phyloP scores from a whole-genome alignment of 2,113 vertebrate genomes.

The Plotosus lineatus region DNA sequence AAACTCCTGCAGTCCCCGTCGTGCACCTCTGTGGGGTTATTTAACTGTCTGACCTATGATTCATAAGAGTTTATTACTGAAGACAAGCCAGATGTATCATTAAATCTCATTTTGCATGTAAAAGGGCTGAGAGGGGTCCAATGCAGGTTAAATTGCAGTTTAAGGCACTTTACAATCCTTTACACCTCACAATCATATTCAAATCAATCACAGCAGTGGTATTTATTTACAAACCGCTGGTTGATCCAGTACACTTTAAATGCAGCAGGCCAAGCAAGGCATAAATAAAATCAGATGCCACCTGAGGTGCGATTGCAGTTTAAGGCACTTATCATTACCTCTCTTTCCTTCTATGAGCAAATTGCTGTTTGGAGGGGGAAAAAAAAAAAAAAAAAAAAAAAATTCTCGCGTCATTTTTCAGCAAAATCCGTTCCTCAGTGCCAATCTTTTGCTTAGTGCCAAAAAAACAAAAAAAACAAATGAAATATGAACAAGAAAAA shows the following conservation, averaged over 20 bases:
- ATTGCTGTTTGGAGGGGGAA: neutral
- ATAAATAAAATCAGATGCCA: slow-evolving; percentile 32
- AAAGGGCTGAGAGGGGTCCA: slow-evolving; percentile 9
- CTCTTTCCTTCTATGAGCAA: neutral
- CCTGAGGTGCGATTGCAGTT: slow-evolving; percentile 21
- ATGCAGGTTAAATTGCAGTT: slow-evolving; percentile 22
- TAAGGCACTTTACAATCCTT: slow-evolving; percentile 41
- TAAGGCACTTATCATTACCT: slow-evolving; percentile 28
- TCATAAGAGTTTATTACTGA: slow-evolving; percentile 40
- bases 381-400: neutral
- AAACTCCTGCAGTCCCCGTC: neutral
- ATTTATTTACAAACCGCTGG: slow-evolving; percentile 19
- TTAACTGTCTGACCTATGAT: slow-evolving; percentile 33
- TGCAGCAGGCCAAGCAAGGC: slow-evolving; percentile 9
- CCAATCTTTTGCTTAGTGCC: slow-evolving; percentile 18
- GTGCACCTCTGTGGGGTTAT: slow-evolving; percentile 24
- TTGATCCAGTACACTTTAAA: slow-evolving; percentile 1
- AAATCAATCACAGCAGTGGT: slow-evolving; percentile 17
- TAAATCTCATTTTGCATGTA: slow-evolving; percentile 36
- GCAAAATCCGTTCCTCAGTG: neutral
- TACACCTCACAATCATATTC: slow-evolving; percentile 1
- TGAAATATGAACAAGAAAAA: slow-evolving; percentile 32
- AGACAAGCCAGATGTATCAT: slow-evolving; percentile 39
- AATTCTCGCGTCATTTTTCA: neutral
- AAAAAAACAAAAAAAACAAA: slow-evolving; percentile 31